Conservation (phyloP, 2,113 vertebrate species). For the Thinocorus orbignyianus region DNA sequence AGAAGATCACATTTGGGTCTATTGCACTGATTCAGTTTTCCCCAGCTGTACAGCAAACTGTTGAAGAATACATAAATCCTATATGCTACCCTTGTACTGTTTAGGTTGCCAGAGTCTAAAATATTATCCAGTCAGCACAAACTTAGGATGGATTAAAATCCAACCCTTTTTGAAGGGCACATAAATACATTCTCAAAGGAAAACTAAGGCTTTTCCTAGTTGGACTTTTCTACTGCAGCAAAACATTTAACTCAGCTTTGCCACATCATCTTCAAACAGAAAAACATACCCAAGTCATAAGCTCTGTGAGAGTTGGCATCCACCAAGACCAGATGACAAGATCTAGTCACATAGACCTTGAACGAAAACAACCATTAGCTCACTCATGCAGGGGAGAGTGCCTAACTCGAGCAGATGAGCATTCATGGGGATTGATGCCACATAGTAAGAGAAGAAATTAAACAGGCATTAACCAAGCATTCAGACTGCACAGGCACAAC, state of each 20-base stretch:
- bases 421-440: rapidly evolving
- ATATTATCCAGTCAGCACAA: neutral
- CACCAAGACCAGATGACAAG: neutral
- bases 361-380: neutral
- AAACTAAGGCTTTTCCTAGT: neutral
- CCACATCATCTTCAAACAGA: neutral
- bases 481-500: neutral
- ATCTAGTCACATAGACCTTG: neutral
- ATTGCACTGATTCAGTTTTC: rapidly evolving
- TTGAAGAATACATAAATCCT: neutral
- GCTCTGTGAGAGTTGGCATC: neutral
- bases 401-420: neutral
- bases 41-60: neutral
- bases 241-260: neutral
- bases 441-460: neutral
- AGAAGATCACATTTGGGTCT: neutral
- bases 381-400: neutral
- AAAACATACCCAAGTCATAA: neutral
- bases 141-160: neutral
- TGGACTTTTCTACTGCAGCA: neutral
- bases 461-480: neutral
- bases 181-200: neutral
- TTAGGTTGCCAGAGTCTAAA: neutral
- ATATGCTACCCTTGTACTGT: neutral
- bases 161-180: neutral